Evolutionary conservation across 1,140 invertebrate genomes (phyloP).

Genomic region (Drosophila lacertosa): DNA sequence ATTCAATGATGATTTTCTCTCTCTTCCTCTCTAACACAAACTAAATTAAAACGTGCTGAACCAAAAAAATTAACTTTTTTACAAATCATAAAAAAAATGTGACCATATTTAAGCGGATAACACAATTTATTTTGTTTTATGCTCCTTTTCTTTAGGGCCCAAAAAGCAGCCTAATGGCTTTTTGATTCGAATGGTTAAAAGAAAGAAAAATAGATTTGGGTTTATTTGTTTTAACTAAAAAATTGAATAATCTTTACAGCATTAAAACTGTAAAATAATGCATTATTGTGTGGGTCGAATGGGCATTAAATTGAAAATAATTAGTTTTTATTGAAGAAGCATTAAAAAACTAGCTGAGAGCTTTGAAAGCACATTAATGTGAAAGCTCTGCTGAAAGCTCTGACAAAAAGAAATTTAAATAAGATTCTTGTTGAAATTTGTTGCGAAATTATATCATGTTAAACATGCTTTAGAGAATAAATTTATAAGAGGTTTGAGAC

Average conservation of each 20-base stretch:
- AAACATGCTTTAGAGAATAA: no score
- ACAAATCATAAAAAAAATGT: slow-evolving; percentile 42
- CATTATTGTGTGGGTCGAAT: no score
- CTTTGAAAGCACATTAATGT: background rate
- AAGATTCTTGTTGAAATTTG: no score
- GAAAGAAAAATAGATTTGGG: slow-evolving; percentile 10
- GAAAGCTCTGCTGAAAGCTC: background rate
- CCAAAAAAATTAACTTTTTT: slow-evolving; percentile 43
- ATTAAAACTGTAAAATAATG: background rate
- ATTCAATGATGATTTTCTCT: slow-evolving; percentile 37
- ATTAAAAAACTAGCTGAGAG: background rate
- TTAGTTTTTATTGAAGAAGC: no score
- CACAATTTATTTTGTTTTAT: slow-evolving; percentile 37
- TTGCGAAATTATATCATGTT: no score
- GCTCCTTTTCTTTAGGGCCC: slow-evolving; percentile 25
- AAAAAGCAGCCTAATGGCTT: slow-evolving; percentile 62
- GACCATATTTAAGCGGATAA: slow-evolving; percentile 53
- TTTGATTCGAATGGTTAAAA: slow-evolving; percentile 58
- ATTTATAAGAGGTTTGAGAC: no score
- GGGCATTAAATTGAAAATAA: no score
- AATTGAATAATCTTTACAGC: background rate
- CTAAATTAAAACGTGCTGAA: slow-evolving; percentile 21
- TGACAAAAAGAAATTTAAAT: background rate
- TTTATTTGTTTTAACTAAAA: background rate
- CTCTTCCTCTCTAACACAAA: no score